Evolutionary conservation across 2,113 vertebrate genomes (phyloP), one percentile per base, ranked within the genome.

Genomic region (Anser brachyrhynchus): DNA sequence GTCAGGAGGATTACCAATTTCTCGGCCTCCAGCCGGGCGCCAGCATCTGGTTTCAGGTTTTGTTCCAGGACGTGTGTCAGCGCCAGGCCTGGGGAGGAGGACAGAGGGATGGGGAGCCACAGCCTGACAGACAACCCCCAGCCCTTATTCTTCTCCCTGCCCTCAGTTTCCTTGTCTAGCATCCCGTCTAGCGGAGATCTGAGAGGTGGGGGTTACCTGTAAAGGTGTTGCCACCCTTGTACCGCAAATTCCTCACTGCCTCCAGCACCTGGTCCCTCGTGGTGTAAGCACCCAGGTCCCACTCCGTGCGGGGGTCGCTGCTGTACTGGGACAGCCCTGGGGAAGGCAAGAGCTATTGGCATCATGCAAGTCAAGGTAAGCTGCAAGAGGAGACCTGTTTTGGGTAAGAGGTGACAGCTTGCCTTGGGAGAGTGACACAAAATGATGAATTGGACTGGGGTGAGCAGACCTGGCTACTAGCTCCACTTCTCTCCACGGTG

Each of bases 261-360:
- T 98, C 98, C 91, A 99, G 86, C 64, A 99, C 96, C 91, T 99
- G 98, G 2, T 98, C 98, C 97, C 97, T 98, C 3, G 97, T 98
- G 19, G 97, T 96, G 80, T 98, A 98, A 85, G 98, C 49, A 25
- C 98, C 98, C 77, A 99, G 98, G 28, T 99, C 97, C 99, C 99
- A 99, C 95, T 99, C 99, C 0, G 99, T 99, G 86, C 97, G 98
- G 12, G 99, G 99, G 41, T 99, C 99, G 7, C 99, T 98, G 51
- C 99, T 99, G 97, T 99, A 99, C 97, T 99, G 99, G 55, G 99
- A 98, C 83, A 99, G 96, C 33, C 99, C 99, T 99, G 89, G 33
- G 59, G 71, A 71, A 37, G 33, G 57, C 23, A 81, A 84, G 78
- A 64, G 49, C 25, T 18, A 0, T 67, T 0, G 1, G 77, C 76